Conservation (phyloP, 2,113 vertebrate species). For the Poicephalus meyeri region DNA sequence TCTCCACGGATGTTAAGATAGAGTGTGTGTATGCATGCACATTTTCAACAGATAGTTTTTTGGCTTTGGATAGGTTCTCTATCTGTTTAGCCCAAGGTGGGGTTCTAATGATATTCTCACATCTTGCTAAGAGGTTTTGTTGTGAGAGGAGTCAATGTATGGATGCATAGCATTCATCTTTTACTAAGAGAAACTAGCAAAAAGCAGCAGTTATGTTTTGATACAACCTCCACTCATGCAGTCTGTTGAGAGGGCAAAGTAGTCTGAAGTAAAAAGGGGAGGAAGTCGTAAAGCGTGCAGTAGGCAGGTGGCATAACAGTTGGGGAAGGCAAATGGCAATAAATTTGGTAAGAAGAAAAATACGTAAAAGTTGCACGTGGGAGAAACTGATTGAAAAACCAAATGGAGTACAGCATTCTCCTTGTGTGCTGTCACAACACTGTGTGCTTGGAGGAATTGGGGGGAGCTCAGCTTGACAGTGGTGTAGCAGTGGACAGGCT, state of each 20-base stretch:
- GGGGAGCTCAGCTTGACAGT: not conserved
- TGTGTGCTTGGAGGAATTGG: rapidly evolving
- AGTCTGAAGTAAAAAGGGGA: not conserved
- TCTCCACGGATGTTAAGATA: not conserved
- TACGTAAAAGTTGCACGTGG: not conserved
- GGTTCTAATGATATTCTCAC: not conserved
- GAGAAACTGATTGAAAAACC: not conserved
- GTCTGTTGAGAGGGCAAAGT: not conserved
- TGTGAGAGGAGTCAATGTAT: not conserved
- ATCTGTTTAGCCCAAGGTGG: not conserved
- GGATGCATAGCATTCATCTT: not conserved
- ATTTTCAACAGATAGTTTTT: not conserved
- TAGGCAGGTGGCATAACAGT: not conserved
- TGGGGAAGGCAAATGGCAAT: not conserved
- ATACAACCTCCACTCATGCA: not conserved
- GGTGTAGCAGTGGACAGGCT: not conserved
- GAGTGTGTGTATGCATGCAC: no score
- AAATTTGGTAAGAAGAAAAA: not conserved
- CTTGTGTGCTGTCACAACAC: not conserved
- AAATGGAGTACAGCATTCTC: not conserved
- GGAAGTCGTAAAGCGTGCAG: not conserved
- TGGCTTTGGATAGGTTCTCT: not conserved
- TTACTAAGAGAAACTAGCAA: not conserved
- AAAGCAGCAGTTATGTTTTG: not conserved
- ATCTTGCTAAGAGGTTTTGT: not conserved